These are phyloP conservation scores for Armadillidium nasatum DNA, from an alignment of 1,140 invertebrate species.

Conservation along the genomic window DNA sequence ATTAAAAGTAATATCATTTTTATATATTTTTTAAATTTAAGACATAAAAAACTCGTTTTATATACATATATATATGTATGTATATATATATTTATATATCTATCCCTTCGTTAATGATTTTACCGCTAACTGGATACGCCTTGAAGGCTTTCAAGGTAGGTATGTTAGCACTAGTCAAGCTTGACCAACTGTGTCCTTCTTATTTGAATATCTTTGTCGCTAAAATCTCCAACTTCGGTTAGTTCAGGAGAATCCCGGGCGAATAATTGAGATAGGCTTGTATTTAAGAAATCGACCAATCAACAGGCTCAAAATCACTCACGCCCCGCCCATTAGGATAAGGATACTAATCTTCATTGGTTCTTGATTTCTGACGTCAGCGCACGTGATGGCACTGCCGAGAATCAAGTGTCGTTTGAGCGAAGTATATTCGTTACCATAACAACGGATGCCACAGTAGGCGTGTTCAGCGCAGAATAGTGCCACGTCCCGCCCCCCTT, in stretches of 20 bases:
- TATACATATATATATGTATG: no score
- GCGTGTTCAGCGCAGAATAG: slow-evolving; percentile 23
- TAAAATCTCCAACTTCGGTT: slow-evolving; percentile 41
- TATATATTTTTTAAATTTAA: no score
- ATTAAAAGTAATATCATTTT: no score
- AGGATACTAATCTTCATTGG: slow-evolving; percentile 31
- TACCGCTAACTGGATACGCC: slow-evolving; percentile 15
- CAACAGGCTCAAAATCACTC: not conserved
- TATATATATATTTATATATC: no score
- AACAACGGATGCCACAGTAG: slow-evolving; percentile 34
- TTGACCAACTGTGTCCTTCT: slow-evolving; percentile 43
- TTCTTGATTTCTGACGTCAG: slow-evolving; percentile 35
- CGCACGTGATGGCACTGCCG: slow-evolving; percentile 39
- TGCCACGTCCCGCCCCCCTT: slow-evolving; percentile 4
- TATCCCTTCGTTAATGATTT: no score
- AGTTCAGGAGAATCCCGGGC: slow-evolving; percentile 32
- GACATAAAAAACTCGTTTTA: no score
- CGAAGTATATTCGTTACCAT: slow-evolving; percentile 35
- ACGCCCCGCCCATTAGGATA: slow-evolving; percentile 28
- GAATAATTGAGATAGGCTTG: slow-evolving; percentile 41
- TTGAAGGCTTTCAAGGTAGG: slow-evolving; percentile 9
- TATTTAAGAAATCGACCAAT: slow-evolving; percentile 30
- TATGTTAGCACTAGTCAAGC: slow-evolving; percentile 43
- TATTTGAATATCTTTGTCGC: slow-evolving; percentile 44
- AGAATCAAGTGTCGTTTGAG: slow-evolving; percentile 33